Evolutionary conservation across 2,888 invertebrate genomes (phyloP), one percentile per base, ranked within the genome.

Genomic region (Stenodera caucasica): DNA sequence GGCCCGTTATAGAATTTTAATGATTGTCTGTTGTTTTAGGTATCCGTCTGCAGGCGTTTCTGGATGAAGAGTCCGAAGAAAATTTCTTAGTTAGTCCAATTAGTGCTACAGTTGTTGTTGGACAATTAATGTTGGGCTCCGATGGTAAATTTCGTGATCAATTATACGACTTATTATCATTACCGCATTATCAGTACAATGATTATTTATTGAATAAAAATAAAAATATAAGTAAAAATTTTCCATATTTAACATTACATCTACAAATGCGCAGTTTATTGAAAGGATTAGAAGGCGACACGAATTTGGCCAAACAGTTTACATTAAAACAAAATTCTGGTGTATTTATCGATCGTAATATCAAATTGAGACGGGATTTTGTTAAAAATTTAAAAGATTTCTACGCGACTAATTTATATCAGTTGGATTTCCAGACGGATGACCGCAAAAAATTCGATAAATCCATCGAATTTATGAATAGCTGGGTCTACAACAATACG

Each of bases 11-110:
- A 26, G 26, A 26, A n/a, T n/a, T n/a, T n/a, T n/a, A n/a, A n/a
- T n/a, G n/a, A n/a, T n/a, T n/a, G n/a, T n/a, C n/a, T n/a, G n/a
- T n/a, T n/a, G n/a, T n/a, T n/a, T n/a, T n/a, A 45, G 45, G 45
- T 12, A 64, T 78, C 1, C 74, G 78, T 21, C 60, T 79, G 8
- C 76, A 79, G 62, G 72, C 72, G 0, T 65, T 79, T 1, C 65
- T 78, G 14, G 69, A 72, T 15, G 66, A 70, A 2, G 29, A 57
- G 9, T 58, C 63, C 4, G 63, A 64, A 1, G 55, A 63, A 7
- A 81, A 81, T 61, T 78, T 81, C 63, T 63, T 81, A 7, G 71
- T 81, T 4, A 81, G 81, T 0, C 81, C 82, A 0, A 57, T 81
- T 15, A 80, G 81, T 59, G 75, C 79, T 12, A 75, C 80, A 0